These are phyloP conservation scores for Platygyra sinensis DNA, from an alignment of 64 coral and sea anemone species.

Conservation along the genomic window DNA sequence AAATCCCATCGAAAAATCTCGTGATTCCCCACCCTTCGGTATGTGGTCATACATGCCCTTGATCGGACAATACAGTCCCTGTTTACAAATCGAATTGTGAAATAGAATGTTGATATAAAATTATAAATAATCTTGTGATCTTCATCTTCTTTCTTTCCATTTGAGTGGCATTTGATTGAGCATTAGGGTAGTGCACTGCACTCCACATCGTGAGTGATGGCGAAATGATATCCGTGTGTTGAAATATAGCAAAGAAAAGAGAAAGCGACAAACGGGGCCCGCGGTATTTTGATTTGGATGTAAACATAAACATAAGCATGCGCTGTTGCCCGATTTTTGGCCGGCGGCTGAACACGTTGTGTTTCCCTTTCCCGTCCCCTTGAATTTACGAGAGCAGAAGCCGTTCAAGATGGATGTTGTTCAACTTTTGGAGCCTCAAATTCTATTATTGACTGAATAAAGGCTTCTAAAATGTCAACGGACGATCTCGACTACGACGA, in stretches of 20 bases:
- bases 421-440: background rate
- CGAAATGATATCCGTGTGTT: background rate
- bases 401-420: constrained; percentile 34
- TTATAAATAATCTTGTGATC: background rate
- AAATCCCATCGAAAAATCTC: background rate
- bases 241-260: background rate
- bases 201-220: background rate
- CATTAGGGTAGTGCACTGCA: too few relatives aligned
- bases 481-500: constrained; percentile 83
- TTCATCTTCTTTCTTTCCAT: too few relatives aligned
- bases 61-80: too few relatives aligned
- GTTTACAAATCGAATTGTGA: too few relatives aligned
- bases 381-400: background rate
- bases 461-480: constrained; percentile 67
- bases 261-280: constrained; percentile 49
- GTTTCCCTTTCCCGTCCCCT: background rate
- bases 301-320: constrained; percentile 85
- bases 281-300: constrained; percentile 52
- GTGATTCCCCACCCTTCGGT: background rate
- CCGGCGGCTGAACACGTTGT: constrained; percentile 28
- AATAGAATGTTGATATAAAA: background rate
- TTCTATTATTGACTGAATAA: background rate
- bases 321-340: background rate
- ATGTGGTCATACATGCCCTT: too few relatives aligned
- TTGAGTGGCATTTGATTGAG: too few relatives aligned